Conservation (phyloP, 2,888 invertebrate genomes). For the Eupithecia insigniata region DNA sequence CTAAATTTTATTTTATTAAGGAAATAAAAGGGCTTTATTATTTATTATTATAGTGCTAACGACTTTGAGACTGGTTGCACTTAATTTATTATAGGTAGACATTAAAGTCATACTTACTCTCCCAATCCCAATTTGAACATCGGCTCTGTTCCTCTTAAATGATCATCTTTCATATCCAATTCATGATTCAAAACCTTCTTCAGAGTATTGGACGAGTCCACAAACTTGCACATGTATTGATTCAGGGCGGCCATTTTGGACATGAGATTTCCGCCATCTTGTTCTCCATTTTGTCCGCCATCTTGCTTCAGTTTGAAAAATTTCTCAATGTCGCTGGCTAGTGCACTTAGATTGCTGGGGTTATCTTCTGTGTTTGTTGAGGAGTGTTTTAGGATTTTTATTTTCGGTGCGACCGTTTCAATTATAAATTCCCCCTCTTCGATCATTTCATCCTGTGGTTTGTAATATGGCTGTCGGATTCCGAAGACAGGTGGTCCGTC, state of each 20-base stretch:
- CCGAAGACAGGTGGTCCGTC: conserved; percentile 49
- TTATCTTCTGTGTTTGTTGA: conserved; percentile 63
- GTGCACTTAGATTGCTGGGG: conserved; percentile 38
- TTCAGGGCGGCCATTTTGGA: conserved; percentile 71
- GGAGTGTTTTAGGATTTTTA: conserved; percentile 70
- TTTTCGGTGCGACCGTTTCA: conserved; percentile 69
- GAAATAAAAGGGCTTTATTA: too few species aligned
- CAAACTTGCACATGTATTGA: conserved; percentile 75
- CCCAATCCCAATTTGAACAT: conserved; percentile 67
- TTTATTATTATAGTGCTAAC: background rate
- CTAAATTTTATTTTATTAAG: too few species aligned
- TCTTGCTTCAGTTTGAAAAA: conserved; percentile 50
- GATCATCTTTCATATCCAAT: conserved; percentile 58
- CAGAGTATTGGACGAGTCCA: conserved; percentile 70
- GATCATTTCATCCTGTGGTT: conserved; percentile 55
- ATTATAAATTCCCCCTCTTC: conserved; percentile 72
- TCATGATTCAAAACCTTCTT: conserved; percentile 70
- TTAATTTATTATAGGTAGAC: too few species aligned
- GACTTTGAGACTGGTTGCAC: too few species aligned
- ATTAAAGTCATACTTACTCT: conserved; percentile 60
- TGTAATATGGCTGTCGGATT: conserved; percentile 68
- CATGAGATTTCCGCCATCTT: conserved; percentile 58
- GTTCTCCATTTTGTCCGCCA: conserved; percentile 30
- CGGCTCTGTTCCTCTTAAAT: conserved; percentile 52
- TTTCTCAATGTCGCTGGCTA: conserved; percentile 63